phyloP scores from a whole-genome alignment of 1,140 invertebrate genomes.

The Camponotus pennsylvanicus region DNA sequence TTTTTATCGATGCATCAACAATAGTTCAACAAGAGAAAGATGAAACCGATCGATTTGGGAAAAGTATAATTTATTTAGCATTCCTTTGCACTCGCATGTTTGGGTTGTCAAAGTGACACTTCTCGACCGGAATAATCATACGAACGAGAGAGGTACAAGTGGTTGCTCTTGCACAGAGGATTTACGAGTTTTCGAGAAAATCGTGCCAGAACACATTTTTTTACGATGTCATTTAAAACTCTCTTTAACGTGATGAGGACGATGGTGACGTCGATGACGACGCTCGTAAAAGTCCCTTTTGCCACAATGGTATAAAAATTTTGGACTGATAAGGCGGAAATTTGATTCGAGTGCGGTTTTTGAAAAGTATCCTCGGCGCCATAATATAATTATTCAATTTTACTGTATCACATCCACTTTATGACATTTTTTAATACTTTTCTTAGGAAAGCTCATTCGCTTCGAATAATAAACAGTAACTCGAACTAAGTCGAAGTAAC shows the following conservation, averaged over 20 bases:
- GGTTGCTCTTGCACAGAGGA: slow-evolving; percentile 50
- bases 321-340: slow-evolving; percentile 52
- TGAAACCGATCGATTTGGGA: not conserved
- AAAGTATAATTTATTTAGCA: slow-evolving; percentile 13
- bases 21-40: not conserved
- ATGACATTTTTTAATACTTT: slow-evolving; percentile 22
- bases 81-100: slow-evolving; percentile 20
- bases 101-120: slow-evolving; percentile 35
- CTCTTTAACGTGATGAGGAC: not conserved
- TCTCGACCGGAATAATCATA: not conserved
- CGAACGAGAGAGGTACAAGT: slow-evolving; percentile 55
- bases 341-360: slow-evolving; percentile 42
- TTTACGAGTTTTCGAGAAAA: slow-evolving; percentile 79
- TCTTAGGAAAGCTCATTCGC: not conserved
- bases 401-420: not conserved
- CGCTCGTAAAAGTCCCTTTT: slow-evolving; percentile 73
- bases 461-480: not conserved
- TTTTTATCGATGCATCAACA: not conserved
- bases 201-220: slow-evolving; percentile 66
- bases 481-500: not conserved
- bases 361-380: slow-evolving; percentile 9
- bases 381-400: slow-evolving; percentile 36
- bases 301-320: slow-evolving; percentile 26
- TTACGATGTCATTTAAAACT: slow-evolving; percentile 76
- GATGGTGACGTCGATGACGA: slow-evolving; percentile 1